phyloP scores from a whole-genome alignment of 2,113 vertebrate species.

The Procavia capensis region DNA sequence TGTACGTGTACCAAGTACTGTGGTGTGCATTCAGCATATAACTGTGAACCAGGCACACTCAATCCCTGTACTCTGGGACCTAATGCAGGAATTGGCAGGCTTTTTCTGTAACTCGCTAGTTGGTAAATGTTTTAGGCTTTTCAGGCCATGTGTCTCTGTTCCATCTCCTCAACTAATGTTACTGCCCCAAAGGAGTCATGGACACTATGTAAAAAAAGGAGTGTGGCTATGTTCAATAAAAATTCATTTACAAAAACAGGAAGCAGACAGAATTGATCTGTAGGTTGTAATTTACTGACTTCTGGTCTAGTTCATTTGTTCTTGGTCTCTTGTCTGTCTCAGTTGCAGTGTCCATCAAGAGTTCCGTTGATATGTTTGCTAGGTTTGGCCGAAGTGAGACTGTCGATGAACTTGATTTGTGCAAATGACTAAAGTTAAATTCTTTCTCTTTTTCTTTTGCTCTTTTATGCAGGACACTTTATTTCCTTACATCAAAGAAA shows the following conservation, averaged over 20 bases:
- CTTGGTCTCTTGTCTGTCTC: not conserved
- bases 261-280: not conserved
- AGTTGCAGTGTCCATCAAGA: not conserved
- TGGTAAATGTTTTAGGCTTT: not conserved
- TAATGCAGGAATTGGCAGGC: not conserved
- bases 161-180: not conserved
- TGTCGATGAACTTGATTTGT: slow-evolving; percentile 12
- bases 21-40: not conserved
- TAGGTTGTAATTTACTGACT: not conserved
- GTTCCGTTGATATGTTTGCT: not conserved
- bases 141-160: not conserved
- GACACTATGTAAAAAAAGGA: not conserved
- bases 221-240: not conserved
- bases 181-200: not conserved
- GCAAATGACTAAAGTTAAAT: not conserved
- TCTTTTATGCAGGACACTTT: slow-evolving; percentile 91
- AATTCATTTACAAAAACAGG: not conserved
- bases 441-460: not conserved
- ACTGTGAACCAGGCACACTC: not conserved
- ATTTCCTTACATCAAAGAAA: slow-evolving; percentile 95
- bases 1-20: not conserved
- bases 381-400: not conserved
- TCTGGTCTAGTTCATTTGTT: not conserved
- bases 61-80: not conserved
- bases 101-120: not conserved